A percentile compares a stretch with the other conserved stretches of the same genome.
Evolutionary conservation across 2,888 invertebrate species (phyloP).

Genomic region (Alsophila aescularia): DNA sequence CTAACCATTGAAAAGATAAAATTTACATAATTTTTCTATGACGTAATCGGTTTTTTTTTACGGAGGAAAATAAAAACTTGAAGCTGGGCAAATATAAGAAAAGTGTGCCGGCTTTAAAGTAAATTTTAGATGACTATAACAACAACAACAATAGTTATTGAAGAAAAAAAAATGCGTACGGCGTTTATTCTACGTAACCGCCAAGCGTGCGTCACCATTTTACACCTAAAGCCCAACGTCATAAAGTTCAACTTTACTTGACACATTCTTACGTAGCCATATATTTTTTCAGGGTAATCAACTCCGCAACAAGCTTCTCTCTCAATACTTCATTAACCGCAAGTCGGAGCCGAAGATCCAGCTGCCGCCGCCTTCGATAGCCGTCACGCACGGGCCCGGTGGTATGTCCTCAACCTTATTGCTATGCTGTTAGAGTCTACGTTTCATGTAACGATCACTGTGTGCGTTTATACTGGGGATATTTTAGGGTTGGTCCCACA

Average conservation of each 20-base stretch:
- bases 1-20: no score
- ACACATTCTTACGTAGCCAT: no score
- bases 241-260: no score
- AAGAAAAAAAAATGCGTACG: no score
- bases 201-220: no score
- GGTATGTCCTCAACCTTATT: conserved; percentile 73
- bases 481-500: background rate
- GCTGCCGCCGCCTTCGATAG: conserved; percentile 62
- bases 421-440: background rate
- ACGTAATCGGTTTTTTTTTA: background rate
- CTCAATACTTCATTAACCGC: conserved; percentile 78
- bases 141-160: no score
- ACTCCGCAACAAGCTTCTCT: conserved; percentile 74
- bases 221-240: no score
- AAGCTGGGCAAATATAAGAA: no score
- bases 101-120: no score
- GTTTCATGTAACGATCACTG: conserved; percentile 15
- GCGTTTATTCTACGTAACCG: no score
- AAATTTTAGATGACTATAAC: no score
- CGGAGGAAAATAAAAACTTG: no score
- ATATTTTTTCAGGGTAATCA: conserved; percentile 70
- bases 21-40: background rate
- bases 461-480: conserved; percentile 2
- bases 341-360: conserved; percentile 75
- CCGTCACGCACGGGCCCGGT: conserved; percentile 93